Conservation (phyloP, 2,113 vertebrate species). For the Craseonycteris thonglongyai region DNA sequence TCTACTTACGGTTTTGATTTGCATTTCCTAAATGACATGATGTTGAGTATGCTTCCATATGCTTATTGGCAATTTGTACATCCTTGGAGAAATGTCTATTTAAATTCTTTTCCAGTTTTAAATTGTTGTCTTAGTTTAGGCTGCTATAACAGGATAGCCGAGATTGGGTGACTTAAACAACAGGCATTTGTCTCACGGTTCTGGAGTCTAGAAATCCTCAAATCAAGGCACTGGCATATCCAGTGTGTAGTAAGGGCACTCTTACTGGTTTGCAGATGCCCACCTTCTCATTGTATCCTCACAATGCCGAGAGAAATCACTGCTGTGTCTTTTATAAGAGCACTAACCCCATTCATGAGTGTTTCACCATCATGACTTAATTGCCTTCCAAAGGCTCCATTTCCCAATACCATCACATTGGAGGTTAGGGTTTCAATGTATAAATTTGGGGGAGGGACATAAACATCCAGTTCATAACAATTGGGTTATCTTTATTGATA, state of each 20-base stretch:
- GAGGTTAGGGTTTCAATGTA: not conserved
- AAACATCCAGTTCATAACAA: not conserved
- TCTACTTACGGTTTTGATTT: not conserved
- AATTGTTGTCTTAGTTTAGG: not conserved
- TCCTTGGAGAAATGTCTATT: not conserved
- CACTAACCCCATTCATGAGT: not conserved
- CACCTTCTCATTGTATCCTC: not conserved
- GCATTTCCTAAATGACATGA: not conserved
- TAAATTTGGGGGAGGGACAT: not conserved
- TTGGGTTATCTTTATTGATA: not conserved
- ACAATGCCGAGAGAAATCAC: not conserved
- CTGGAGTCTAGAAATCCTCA: not conserved
- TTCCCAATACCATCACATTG: not conserved
- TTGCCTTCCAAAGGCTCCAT: not conserved
- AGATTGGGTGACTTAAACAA: not conserved
- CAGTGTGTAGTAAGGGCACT: not conserved
- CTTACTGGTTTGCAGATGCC: not conserved
- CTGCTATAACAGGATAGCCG: not conserved
- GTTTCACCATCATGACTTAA: too few relatives aligned
- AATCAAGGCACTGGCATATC: not conserved
- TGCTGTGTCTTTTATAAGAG: not conserved
- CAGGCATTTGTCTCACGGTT: not conserved
- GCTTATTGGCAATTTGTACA: not conserved
- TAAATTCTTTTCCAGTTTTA: not conserved
- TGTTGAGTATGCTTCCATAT: not conserved